Base-by-base conservation (phyloP, 1,140 invertebrate species). In the Holotrichia oblita region DNA sequence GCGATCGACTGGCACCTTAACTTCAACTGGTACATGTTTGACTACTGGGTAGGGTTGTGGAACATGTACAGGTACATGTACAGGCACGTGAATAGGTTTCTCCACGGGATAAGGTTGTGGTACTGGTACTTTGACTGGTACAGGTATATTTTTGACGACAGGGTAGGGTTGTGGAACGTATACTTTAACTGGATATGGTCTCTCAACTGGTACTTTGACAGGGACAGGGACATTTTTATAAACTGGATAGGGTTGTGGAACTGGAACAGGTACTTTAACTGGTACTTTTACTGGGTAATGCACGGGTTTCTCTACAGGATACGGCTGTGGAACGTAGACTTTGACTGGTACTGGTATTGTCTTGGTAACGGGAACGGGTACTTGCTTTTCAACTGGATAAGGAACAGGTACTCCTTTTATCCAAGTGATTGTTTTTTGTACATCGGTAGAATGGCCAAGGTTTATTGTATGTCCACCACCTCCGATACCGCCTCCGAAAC, bases 171-270 rank as follows among this genome's bases (percentile, higher is more conserved):
- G 81, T 22, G 82, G 88, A 12, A 86, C 81, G 75, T 83, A 83
- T 76, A 85, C 87, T 69, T 86, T 85, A 42, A 87, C 83, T n/a
- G 86, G 84, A 55, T 85, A 86, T 12, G 85, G 85, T 41, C 88
- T 88, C 79, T 90, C 89, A 61, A 78, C 81, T 40, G 84, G 81
- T 42, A 93, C 91, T 84, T 94, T 93, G 86, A 94, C 94, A 59
- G 93, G 89, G 8, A 94, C 88, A 22, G 93, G 94, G 81, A 94
- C 87, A 20, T 93, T 93, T 87, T 94, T 95, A 73, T 89, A 85
- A 93, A 91, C 87, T 78, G 88, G 88, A 77, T 89, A 87, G 81
- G 91, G 89, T 22, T 91, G 90, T 76, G 85, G 85, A 40, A 86
- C 85, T 27, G 91, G 91, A 12, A 91, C 89, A 64, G 90, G 90